A percentile compares a stretch with the other conserved stretches of the same genome.
Conservation (phyloP, 1,140 invertebrate genomes). For the Hirudo medicinalis region DNA sequence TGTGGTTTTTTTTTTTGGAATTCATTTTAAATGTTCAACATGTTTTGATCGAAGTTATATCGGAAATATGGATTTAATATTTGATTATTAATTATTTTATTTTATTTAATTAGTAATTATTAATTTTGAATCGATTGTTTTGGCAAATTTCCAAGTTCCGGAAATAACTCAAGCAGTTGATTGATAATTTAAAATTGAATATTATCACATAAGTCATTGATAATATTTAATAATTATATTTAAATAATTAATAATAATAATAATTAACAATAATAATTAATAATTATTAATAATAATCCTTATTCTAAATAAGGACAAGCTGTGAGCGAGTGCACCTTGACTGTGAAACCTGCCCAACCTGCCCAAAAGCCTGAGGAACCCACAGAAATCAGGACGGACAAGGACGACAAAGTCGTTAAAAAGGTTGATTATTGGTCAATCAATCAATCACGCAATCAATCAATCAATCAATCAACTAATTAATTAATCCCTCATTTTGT, state of each 20-base stretch:
- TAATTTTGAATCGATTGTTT: neutral
- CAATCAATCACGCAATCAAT: too few relatives aligned
- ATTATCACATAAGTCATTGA: too few relatives aligned
- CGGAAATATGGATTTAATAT: neutral
- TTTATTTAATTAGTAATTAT: too few relatives aligned
- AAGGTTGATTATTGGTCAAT: conserved; percentile 19
- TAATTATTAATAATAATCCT: too few relatives aligned
- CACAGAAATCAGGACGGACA: neutral
- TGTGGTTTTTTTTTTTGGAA: neutral
- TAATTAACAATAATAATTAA: too few relatives aligned
- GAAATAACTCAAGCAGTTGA: too few relatives aligned
- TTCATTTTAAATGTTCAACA: neutral
- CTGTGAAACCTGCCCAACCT: conserved; percentile 14
- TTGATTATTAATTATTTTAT: too few relatives aligned
- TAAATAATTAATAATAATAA: too few relatives aligned
- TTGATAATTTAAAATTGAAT: too few relatives aligned
- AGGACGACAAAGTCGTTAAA: neutral
- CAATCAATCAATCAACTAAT: too few relatives aligned
- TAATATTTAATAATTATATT: too few relatives aligned
- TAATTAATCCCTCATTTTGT: neutral
- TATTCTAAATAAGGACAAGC: conserved; percentile 15
- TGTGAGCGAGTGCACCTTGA: conserved; percentile 19
- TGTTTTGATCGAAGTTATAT: neutral
- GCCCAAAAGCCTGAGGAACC: neutral
- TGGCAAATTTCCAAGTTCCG: neutral